Evolutionary conservation across 30 jellyfish, hydroid and myxozoan genomes (phyloP).

Genomic region (Pseudorhiza aurosa): DNA sequence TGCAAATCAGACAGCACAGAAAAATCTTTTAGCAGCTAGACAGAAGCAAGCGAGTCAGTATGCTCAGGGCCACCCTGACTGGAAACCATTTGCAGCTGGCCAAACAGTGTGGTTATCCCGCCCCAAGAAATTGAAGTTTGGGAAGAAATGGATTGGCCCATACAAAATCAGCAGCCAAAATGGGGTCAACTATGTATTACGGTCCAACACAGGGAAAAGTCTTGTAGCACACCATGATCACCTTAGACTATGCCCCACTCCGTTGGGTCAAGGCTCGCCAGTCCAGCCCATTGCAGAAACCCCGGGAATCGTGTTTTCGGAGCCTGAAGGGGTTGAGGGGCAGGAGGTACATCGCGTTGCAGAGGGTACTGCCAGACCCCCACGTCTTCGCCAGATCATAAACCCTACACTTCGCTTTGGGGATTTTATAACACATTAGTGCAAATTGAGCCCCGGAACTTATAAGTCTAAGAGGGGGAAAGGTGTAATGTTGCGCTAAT

Average conservation of each 20-base stretch:
- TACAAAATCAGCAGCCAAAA: slow-evolving; percentile 28
- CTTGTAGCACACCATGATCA: slow-evolving; percentile 50
- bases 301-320: slow-evolving; percentile 46
- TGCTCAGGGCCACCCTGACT: slow-evolving; percentile 26
- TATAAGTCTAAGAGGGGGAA: slow-evolving; percentile 39
- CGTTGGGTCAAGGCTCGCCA: slow-evolving; percentile 35
- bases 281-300: slow-evolving; percentile 33
- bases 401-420: slow-evolving; percentile 68
- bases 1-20: slow-evolving; percentile 37
- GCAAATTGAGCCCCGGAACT: slow-evolving; percentile 16
- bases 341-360: slow-evolving; percentile 34
- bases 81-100: slow-evolving; percentile 50
- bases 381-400: slow-evolving; percentile 62
- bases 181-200: slow-evolving; percentile 60
- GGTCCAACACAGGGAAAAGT: slow-evolving; percentile 33
- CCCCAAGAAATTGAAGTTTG: slow-evolving; percentile 61
- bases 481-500: slow-evolving; percentile 2
- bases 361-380: slow-evolving; percentile 53
- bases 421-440: slow-evolving; percentile 63
- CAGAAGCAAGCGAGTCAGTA: slow-evolving; percentile 5
- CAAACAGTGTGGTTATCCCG: slow-evolving; percentile 60
- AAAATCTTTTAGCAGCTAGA: slow-evolving; percentile 24
- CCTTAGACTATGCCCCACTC: slow-evolving; percentile 39
- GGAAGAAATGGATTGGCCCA: slow-evolving; percentile 63
- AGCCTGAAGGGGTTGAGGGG: slow-evolving; percentile 42